Conservation (phyloP, 2,113 vertebrate species). For the Theristicus caerulescens region DNA sequence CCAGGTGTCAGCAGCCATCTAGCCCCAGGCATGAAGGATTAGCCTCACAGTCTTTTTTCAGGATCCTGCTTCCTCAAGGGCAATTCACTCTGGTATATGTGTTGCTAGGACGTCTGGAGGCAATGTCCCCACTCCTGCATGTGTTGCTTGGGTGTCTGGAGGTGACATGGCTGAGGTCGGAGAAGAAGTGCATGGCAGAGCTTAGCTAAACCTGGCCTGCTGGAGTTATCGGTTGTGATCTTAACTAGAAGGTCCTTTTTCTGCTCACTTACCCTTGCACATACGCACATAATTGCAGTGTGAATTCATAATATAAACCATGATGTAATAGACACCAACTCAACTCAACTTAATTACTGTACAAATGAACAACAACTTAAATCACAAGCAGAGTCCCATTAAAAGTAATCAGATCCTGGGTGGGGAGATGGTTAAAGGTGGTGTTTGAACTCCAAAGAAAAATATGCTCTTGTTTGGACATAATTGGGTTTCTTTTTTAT, state of each 20-base stretch:
- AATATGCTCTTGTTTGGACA: constrained; percentile 64
- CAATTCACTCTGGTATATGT: neutral
- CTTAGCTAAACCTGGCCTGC: neutral
- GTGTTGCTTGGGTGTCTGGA: neutral
- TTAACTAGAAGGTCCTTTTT: constrained; percentile 66
- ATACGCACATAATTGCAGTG: constrained; percentile 59
- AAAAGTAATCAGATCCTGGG: constrained; percentile 73
- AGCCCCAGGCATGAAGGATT: neutral
- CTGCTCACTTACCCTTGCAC: constrained; percentile 58
- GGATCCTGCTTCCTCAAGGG: neutral
- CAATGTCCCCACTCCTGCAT: neutral
- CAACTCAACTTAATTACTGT: constrained; percentile 68
- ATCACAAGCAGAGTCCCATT: constrained; percentile 67
- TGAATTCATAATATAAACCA: constrained; percentile 68
- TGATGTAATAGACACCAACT: constrained; percentile 69
- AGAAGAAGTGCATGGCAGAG: neutral
- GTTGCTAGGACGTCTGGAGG: neutral
- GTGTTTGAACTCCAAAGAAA: constrained; percentile 63
- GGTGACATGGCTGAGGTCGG: neutral
- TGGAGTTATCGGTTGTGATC: neutral
- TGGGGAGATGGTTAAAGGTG: constrained; percentile 64
- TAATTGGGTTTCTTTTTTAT: constrained; percentile 54
- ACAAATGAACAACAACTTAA: constrained; percentile 73
- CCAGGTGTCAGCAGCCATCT: neutral
- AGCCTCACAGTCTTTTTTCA: neutral